Evolutionary conservation across 1,140 invertebrate genomes (phyloP).

Genomic region (Ectropis grisescens): DNA sequence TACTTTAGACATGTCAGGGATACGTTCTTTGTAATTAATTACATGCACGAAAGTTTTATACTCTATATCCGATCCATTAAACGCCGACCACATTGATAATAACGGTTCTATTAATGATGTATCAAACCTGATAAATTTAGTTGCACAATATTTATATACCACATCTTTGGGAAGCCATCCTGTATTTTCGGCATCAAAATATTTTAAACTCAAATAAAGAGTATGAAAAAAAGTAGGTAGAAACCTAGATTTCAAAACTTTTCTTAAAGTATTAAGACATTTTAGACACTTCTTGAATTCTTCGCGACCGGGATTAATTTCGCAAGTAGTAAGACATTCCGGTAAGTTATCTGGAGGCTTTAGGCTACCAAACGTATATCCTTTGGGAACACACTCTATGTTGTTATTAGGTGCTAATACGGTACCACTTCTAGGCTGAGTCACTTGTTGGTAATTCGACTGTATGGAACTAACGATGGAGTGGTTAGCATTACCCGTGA

Average conservation of each 20-base stretch:
- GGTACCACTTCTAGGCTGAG: slow-evolving; percentile 44
- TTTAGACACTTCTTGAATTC: slow-evolving; percentile 48
- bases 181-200: slow-evolving; percentile 46
- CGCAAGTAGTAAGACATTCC: slow-evolving; percentile 45
- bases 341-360: slow-evolving; percentile 33
- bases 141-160: slow-evolving; percentile 39
- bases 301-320: slow-evolving; percentile 51
- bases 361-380: slow-evolving; percentile 56
- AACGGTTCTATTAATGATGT: slow-evolving; percentile 39
- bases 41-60: slow-evolving; percentile 47
- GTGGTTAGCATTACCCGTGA: slow-evolving; percentile 27
- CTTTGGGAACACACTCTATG: slow-evolving; percentile 48
- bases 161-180: slow-evolving; percentile 40
- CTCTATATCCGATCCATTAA: slow-evolving; percentile 38
- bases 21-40: slow-evolving; percentile 45
- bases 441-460: slow-evolving; percentile 40
- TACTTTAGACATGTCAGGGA: slow-evolving; percentile 40
- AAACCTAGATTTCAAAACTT: slow-evolving; percentile 40
- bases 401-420: slow-evolving; percentile 61
- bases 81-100: slow-evolving; percentile 40
- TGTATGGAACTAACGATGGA: slow-evolving; percentile 47
- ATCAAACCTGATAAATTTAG: slow-evolving; percentile 47
- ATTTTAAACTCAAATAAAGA: slow-evolving; percentile 53
- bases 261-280: slow-evolving; percentile 56
- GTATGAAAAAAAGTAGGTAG: slow-evolving; percentile 41